A percentile compares a stretch with the other conserved stretches of the same genome.
Evolutionary conservation across 2,113 vertebrate genomes (phyloP).

Genomic region (Athene cunicularia): DNA sequence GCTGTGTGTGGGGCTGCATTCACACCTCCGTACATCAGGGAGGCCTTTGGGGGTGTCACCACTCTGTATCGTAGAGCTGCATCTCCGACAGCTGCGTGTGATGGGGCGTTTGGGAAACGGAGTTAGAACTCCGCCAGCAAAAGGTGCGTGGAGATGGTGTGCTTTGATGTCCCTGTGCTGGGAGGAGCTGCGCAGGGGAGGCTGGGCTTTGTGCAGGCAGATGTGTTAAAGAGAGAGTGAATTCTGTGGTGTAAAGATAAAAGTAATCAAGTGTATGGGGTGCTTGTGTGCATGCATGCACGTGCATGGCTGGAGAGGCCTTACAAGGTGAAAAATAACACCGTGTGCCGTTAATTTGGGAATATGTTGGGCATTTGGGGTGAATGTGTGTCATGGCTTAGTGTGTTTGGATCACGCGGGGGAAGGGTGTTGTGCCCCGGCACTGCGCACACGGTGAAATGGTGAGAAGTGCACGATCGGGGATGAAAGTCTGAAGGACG

Average conservation of each 20-base stretch:
- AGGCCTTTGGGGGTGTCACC: neutral
- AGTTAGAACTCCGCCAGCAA: fast-evolving
- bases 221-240: neutral
- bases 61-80: neutral
- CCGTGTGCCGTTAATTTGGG: neutral
- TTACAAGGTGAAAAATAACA: neutral
- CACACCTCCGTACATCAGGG: neutral
- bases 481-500: neutral
- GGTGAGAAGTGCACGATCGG: neutral
- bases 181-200: neutral
- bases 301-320: neutral
- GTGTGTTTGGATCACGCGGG: neutral
- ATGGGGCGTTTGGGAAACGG: neutral
- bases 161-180: neutral
- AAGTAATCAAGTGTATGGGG: neutral
- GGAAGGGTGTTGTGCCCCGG: neutral
- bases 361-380: neutral
- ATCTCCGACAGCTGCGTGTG: too few relatives aligned
- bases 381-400: too few relatives aligned
- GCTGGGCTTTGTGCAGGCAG: neutral
- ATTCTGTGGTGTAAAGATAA: neutral
- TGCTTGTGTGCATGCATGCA: neutral
- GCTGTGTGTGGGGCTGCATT: neutral
- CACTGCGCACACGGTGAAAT: neutral
- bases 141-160: neutral